phyloP scores from a whole-genome alignment of 2,888 invertebrate species.

The Trachelus troglodyta region DNA sequence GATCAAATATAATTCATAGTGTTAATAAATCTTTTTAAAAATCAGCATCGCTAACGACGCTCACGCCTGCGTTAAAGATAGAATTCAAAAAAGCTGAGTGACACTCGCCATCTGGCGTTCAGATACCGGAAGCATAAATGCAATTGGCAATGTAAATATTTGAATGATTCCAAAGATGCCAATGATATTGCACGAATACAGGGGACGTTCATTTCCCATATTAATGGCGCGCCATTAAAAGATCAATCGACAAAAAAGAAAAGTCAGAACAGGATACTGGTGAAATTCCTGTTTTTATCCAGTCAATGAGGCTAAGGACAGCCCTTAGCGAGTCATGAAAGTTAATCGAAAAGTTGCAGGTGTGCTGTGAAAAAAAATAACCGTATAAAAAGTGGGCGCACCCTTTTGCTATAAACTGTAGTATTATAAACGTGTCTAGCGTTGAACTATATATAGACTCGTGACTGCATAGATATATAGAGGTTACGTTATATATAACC shows the following conservation, averaged over 20 bases:
- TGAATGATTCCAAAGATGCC: not conserved
- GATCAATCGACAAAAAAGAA: not conserved
- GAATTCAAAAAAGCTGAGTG: not conserved
- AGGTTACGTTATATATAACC: not conserved
- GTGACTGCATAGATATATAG: no score
- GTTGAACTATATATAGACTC: no score
- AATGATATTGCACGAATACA: not conserved
- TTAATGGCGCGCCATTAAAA: not conserved
- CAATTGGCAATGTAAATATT: not conserved
- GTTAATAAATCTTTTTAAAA: not conserved
- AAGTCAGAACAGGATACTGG: not conserved
- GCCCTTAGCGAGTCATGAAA: not conserved
- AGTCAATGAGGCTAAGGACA: not conserved
- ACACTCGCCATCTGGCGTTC: not conserved
- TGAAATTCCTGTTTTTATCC: not conserved
- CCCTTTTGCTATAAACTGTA: not conserved
- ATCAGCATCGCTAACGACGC: not conserved
- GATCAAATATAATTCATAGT: not conserved
- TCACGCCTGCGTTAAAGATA: not conserved
- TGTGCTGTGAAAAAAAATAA: not conserved
- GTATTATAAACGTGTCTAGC: not conserved
- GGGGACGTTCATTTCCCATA: not conserved
- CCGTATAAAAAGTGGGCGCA: not conserved
- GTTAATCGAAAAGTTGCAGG: not conserved
- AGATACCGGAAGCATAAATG: not conserved